A percentile compares a stretch with the other conserved stretches of the same genome.
Conservation (phyloP, 1,140 invertebrate genomes). For the Leguminivora glycinivorella region DNA sequence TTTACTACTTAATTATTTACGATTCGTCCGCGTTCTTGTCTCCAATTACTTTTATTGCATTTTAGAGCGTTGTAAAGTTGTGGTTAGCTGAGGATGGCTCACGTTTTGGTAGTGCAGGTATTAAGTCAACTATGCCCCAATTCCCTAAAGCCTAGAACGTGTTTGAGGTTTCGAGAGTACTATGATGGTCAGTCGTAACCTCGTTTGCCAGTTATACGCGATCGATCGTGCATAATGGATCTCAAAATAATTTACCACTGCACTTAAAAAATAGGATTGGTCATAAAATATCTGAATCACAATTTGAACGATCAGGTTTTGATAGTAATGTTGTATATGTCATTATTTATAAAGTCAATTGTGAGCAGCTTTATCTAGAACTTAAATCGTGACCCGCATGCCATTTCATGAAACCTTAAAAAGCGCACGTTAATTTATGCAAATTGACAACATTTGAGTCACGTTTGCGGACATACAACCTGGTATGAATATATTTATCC, state of each 20-base stretch:
- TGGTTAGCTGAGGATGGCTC: neutral
- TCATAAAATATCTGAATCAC: constrained; percentile 4
- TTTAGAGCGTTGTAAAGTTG: neutral
- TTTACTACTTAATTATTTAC: neutral
- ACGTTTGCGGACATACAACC: constrained; percentile 19
- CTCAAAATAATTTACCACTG: neutral
- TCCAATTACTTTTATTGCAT: too few relatives aligned
- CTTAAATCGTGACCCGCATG: neutral
- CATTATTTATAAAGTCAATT: neutral
- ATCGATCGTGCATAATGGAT: constrained; percentile 13
- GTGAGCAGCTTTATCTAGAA: neutral
- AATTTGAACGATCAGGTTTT: neutral
- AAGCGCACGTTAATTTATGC: neutral
- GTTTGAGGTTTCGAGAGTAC: constrained; percentile 21
- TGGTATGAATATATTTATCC: neutral
- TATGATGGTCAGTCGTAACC: constrained; percentile 9
- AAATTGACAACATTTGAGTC: constrained; percentile 1
- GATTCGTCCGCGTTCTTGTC: neutral
- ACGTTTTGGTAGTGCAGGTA: constrained; percentile 15
- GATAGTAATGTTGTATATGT: neutral
- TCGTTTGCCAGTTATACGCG: neutral
- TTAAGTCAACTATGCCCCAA: constrained; percentile 4
- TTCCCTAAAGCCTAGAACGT: constrained; percentile 24
- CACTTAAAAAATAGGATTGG: neutral
- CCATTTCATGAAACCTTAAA: neutral